Percentiles rank a stretch among this genome's conserved stretches.
These are phyloP conservation scores for Meloe dianella DNA, from an alignment of 2,888 invertebrate genomes.

Conservation along the genomic window DNA sequence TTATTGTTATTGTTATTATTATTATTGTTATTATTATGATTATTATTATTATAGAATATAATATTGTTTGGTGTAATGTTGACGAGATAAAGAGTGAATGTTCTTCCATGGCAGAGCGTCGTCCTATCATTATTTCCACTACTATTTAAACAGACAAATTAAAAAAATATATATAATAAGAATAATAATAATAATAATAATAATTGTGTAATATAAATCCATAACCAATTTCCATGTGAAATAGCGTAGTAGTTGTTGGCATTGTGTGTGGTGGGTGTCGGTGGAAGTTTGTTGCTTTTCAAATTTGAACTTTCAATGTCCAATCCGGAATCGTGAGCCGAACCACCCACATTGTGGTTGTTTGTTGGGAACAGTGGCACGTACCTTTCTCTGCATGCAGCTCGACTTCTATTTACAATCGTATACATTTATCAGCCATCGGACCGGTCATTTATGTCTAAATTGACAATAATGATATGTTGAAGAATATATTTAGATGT, in stretches of 20 bases:
- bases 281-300: background rate
- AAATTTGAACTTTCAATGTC: conserved; percentile 10
- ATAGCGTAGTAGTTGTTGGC: conserved; percentile 9
- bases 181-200: background rate
- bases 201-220: conserved; percentile 6
- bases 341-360: conserved; percentile 35
- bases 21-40: conserved; percentile 26
- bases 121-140: background rate
- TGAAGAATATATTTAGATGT: conserved; percentile 42
- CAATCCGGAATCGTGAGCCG: conserved; percentile 26
- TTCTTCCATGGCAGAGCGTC: conserved; percentile 14
- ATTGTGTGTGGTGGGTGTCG: conserved; percentile 2
- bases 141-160: background rate
- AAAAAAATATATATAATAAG: too few species aligned
- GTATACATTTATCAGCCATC: conserved; percentile 53
- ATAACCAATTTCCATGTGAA: conserved; percentile 7
- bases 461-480: conserved; percentile 56
- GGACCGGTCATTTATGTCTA: conserved; percentile 53
- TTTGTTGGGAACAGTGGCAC: conserved; percentile 42
- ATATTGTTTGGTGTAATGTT: conserved; percentile 45
- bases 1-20: background rate
- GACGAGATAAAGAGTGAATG: conserved; percentile 34
- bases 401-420: conserved; percentile 54
- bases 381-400: conserved; percentile 48
- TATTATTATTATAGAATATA: conserved; percentile 52